phyloP scores from a whole-genome alignment of 2,113 vertebrate genomes.

The Halichoerus grypus region DNA sequence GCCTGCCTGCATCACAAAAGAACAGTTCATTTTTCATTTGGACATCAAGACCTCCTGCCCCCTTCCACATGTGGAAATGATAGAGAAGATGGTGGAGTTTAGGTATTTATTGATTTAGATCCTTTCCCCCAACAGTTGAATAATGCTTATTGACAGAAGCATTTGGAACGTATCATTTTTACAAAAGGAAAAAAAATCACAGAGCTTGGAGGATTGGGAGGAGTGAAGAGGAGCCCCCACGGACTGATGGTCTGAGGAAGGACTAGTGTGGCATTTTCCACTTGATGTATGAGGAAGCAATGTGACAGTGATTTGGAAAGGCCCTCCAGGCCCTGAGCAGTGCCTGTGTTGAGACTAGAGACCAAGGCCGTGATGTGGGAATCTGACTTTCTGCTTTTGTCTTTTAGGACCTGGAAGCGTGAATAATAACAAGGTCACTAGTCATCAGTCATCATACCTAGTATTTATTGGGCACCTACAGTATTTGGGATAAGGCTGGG shows the following conservation, averaged over 20 bases:
- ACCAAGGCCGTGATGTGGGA: neutral
- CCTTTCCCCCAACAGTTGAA: neutral
- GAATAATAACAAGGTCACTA: neutral
- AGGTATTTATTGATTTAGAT: constrained; percentile 26
- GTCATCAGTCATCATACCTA: neutral
- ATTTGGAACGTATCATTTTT: constrained; percentile 39
- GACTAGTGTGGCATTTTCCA: neutral
- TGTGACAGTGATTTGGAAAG: neutral
- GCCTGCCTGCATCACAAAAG: neutral
- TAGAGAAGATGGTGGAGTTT: constrained; percentile 35
- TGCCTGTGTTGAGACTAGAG: neutral
- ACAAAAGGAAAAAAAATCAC: neutral
- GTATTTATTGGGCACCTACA: neutral
- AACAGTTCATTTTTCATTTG: constrained; percentile 22
- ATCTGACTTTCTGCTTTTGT: constrained; percentile 9
- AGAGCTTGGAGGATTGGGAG: neutral
- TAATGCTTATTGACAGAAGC: constrained; percentile 42
- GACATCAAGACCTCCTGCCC: neutral
- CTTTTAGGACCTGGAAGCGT: neutral
- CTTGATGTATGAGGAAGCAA: neutral
- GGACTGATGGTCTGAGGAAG: neutral
- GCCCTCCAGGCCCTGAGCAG: neutral
- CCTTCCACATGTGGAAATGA: neutral
- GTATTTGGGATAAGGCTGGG: neutral
- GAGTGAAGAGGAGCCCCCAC: neutral